Evolutionary conservation across 2,888 invertebrate species (phyloP), one percentile per base, ranked within the genome.

Genomic region (Netelia virgata): DNA sequence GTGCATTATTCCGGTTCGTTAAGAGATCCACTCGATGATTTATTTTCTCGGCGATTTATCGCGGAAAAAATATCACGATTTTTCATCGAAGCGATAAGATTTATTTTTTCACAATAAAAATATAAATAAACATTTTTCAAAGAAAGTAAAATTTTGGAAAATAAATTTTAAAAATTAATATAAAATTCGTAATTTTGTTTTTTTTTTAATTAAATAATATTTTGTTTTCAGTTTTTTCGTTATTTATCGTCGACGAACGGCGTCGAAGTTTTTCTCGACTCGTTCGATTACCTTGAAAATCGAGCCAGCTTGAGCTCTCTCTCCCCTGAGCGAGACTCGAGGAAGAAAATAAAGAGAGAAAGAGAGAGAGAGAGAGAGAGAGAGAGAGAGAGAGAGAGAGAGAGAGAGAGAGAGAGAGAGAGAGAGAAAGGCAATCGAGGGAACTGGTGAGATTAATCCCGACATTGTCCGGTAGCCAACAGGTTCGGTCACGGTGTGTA

Each of bases 391-490:
- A 66, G 41, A 20, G 20, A 61, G 61, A 47, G 73, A 50, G 74
- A 53, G 28, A 36, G 16, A 66, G 41, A 20, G 20, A 61, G 61
- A 47, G 73, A 50, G 74, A 53, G 28, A 70, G 28, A 74, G 63
- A 74, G 43, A 47, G 74, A 63, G 69, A 57, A 72, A 80, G 36
- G n/a, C 55, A 36, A 61, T 63, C 69, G 36, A 43, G 53, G 36
- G 76, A 57, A 11, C 69, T 63, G 78, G 64, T 50, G 53, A 68
- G 76, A 80, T 81, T 77, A 81, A 77, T 81, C 80, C 80, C 73
- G 76, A 84, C 84, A 84, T 84, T 84, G 84, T 84, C 76, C 88
- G 63, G 88, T 88, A 88, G 88, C 88, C 69, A 88, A 86, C 87
- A 87, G 86, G 88, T 88, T 87, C 86, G 83, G 82, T 86, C 76